Evolutionary conservation across 2,888 invertebrate genomes (phyloP).

Genomic region (Bombyx huttoni): DNA sequence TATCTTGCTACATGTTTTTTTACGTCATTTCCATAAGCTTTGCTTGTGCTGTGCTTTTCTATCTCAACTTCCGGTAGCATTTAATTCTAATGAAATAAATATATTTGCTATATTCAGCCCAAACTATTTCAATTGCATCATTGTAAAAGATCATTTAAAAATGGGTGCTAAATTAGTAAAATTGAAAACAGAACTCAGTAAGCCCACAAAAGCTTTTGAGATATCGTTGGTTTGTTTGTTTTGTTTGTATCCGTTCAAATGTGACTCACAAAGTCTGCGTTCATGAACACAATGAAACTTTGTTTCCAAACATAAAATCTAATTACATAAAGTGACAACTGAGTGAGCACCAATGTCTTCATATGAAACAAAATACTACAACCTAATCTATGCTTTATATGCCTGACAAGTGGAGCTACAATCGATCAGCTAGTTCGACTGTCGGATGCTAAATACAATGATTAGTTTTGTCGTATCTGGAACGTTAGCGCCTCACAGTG

Average conservation of each 20-base stretch:
- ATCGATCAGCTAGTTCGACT: neutral
- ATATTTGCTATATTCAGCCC: too few relatives aligned
- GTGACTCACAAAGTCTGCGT: neutral
- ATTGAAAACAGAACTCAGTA: too few relatives aligned
- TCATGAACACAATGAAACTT: neutral
- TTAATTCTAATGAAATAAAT: too few relatives aligned
- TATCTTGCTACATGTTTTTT: too few relatives aligned
- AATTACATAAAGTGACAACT: neutral
- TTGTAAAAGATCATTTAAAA: too few relatives aligned
- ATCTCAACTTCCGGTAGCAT: too few relatives aligned
- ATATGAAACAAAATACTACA: neutral
- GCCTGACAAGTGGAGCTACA: neutral
- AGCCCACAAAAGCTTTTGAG: neutral
- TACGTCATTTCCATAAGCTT: too few relatives aligned
- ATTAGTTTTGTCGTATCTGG: neutral
- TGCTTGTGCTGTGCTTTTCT: too few relatives aligned
- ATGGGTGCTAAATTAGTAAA: too few relatives aligned
- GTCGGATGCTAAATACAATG: neutral
- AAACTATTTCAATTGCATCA: too few relatives aligned
- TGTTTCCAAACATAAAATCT: neutral
- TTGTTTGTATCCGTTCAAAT: neutral
- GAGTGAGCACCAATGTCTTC: neutral
- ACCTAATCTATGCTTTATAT: neutral
- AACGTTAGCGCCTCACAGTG: neutral
- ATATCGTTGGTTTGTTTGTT: neutral